Evolutionary conservation across 2,113 vertebrate genomes (phyloP).

Genomic region (Ammodytes dubius): DNA sequence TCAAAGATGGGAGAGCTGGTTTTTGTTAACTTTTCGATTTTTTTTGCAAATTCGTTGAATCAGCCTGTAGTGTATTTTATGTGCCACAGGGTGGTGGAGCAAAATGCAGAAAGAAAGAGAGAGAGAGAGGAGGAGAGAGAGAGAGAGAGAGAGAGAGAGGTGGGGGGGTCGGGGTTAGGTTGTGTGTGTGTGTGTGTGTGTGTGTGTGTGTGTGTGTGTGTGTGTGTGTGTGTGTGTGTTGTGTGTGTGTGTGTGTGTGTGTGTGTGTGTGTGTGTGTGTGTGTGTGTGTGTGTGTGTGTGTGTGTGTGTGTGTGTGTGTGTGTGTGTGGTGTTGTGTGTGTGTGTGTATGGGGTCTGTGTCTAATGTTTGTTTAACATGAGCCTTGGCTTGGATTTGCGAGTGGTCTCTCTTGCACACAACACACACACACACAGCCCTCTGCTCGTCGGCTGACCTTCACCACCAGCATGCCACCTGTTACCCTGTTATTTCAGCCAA

Average conservation of each 20-base stretch:
- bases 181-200: too few species aligned
- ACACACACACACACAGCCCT: constrained; percentile 33
- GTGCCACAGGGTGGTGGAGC: constrained; percentile 2
- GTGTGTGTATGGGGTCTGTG: constrained; percentile 48
- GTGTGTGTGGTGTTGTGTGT: constrained; percentile 15
- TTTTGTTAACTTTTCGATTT: too few species aligned
- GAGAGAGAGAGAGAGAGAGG: too few species aligned
- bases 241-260: constrained; percentile 21
- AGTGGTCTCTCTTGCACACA: constrained; percentile 59
- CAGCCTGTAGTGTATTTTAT: too few species aligned
- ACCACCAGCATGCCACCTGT: constrained; percentile 66
- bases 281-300: constrained; percentile 5
- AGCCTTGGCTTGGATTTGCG: constrained; percentile 43
- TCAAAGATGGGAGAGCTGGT: too few species aligned
- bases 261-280: too few species aligned
- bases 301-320: constrained; percentile 31
- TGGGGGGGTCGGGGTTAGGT: too few species aligned
- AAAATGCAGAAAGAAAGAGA: too few species aligned
- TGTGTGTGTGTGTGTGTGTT: constrained; percentile 42
- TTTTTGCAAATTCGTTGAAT: too few species aligned
- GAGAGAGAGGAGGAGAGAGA: too few species aligned
- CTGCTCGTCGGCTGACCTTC: constrained; percentile 65
- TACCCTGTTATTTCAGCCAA: constrained; percentile 73
- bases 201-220: neutral
- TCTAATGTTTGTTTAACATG: constrained; percentile 65